Percentiles rank a stretch among this genome's conserved stretches.
These are phyloP conservation scores for Desoria tigrina DNA, from an alignment of 2,888 invertebrate species.

Conservation along the genomic window DNA sequence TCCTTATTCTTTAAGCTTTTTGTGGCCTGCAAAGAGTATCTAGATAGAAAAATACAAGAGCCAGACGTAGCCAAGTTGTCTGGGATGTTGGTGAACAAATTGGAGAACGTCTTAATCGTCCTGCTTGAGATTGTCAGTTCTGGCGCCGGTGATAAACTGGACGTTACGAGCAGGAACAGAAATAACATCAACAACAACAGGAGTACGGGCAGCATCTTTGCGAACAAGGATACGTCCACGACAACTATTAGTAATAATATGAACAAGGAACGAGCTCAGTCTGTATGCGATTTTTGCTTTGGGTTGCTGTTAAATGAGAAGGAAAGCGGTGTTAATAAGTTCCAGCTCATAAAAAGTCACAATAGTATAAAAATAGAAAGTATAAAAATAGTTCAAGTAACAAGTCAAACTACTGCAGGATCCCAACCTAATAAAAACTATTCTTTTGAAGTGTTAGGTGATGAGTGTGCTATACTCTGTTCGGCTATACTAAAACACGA, in stretches of 20 bases:
- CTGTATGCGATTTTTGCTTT: slow-evolving; percentile 24
- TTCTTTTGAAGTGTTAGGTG: slow-evolving; percentile 12
- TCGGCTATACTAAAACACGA: slow-evolving; percentile 13
- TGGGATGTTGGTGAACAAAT: slow-evolving; percentile 31
- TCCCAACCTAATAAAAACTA: background rate
- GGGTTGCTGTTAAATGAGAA: slow-evolving; percentile 28
- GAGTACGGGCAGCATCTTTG: background rate
- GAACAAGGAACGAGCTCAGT: background rate
- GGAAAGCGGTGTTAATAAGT: background rate
- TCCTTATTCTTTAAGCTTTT: slow-evolving; percentile 36
- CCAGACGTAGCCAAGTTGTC: slow-evolving; percentile 28
- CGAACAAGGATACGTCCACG: background rate
- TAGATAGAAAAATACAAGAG: slow-evolving; percentile 40
- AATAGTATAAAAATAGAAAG: background rate
- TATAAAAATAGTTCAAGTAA: slow-evolving; percentile 2
- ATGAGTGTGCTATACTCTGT: slow-evolving; percentile 21
- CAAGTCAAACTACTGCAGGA: background rate
- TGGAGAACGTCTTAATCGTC: slow-evolving; percentile 35
- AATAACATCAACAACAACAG: background rate
- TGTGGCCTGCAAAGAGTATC: slow-evolving; percentile 39
- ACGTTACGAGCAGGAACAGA: background rate
- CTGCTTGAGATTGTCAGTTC: slow-evolving; percentile 38
- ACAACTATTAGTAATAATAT: background rate
- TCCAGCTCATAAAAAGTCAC: background rate
- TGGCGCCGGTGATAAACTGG: slow-evolving; percentile 26